Evolutionary conservation across 2,113 vertebrate genomes (phyloP).

Genomic region (Hemichromis elongatus): DNA sequence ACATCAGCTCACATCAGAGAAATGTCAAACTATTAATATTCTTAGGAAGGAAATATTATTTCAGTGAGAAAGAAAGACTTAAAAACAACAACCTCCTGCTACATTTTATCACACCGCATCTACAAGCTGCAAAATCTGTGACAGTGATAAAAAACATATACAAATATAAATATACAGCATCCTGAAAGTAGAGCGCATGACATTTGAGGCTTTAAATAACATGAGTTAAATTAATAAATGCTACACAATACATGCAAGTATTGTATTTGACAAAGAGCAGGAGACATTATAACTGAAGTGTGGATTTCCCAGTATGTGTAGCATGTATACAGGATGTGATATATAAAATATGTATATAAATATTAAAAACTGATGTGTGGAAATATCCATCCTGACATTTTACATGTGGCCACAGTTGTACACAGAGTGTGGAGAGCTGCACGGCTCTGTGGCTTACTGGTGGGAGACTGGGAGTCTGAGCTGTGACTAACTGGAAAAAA

Average conservation of each 20-base stretch:
- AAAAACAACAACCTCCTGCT: not conserved
- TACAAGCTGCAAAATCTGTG: not conserved
- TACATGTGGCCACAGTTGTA: not conserved
- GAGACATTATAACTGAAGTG: not conserved
- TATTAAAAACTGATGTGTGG: not conserved
- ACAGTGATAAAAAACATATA: not conserved
- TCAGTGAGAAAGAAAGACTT: not conserved
- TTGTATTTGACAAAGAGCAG: not conserved
- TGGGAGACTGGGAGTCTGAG: not conserved
- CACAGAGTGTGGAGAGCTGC: not conserved
- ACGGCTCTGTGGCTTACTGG: not conserved
- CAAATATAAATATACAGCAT: not conserved
- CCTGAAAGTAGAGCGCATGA: not conserved
- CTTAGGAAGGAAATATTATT: not conserved
- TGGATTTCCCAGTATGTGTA: not conserved
- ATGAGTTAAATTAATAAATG: not conserved
- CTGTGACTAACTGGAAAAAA: not conserved
- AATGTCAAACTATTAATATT: slow-evolving; percentile 34
- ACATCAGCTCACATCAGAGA: slow-evolving; percentile 15
- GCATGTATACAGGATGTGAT: not conserved
- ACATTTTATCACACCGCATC: not conserved
- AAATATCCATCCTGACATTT: not conserved
- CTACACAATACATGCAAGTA: not conserved
- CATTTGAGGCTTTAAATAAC: not conserved
- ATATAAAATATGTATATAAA: not conserved